Conservation (phyloP, 2,113 vertebrate genomes). For the Chloropsis hardwickii region DNA sequence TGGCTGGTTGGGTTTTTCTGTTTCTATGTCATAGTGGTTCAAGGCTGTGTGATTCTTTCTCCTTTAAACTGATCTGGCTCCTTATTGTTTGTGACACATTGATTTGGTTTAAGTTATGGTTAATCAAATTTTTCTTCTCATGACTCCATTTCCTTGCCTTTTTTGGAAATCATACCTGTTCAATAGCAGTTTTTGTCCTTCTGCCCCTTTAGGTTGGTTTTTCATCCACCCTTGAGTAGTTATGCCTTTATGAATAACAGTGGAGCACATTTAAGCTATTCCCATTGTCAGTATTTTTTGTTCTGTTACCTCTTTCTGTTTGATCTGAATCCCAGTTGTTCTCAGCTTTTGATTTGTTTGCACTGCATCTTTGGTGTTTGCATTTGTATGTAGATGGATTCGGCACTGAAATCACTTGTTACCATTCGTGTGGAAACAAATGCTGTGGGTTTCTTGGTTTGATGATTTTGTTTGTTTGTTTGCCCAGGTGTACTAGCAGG, state of each 20-base stretch:
- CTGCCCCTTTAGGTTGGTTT: not conserved
- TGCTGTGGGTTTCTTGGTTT: not conserved
- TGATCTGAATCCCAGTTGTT: not conserved
- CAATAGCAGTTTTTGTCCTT: not conserved
- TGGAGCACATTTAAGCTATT: not conserved
- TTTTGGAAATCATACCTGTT: not conserved
- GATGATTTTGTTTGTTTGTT: not conserved
- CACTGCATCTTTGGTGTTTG: not conserved
- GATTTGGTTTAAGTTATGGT: not conserved
- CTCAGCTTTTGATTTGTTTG: not conserved
- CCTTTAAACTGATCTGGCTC: not conserved
- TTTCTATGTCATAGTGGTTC: not conserved
- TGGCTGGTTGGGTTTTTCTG: not conserved
- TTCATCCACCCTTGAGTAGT: not conserved
- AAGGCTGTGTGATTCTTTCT: not conserved
- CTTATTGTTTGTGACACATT: not conserved
- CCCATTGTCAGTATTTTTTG: not conserved
- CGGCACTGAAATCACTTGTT: not conserved
- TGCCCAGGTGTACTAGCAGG: not conserved
- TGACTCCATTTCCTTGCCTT: not conserved
- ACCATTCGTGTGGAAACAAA: not conserved
- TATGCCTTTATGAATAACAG: not conserved
- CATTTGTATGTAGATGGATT: not conserved
- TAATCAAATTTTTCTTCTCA: not conserved
- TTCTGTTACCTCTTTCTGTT: not conserved